phyloP scores from a whole-genome alignment of 2,113 vertebrate species.

The Alosa alosa region DNA sequence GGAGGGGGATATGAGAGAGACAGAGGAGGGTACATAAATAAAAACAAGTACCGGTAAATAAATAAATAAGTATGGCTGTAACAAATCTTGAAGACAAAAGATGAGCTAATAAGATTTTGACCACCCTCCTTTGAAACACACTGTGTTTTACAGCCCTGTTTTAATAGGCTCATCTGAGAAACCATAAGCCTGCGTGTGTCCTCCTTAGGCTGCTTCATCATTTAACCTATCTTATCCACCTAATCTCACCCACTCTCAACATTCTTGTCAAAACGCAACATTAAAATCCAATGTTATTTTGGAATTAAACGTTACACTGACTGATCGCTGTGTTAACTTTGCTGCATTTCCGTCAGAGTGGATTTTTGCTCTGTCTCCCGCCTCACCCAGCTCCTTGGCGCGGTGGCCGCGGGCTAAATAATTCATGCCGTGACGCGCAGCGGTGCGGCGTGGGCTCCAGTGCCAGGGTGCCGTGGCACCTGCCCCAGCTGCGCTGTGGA shows the following conservation, averaged over 20 bases:
- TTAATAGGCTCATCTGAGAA: neutral
- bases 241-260: neutral
- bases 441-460: neutral
- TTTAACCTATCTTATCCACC: neutral
- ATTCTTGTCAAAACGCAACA: constrained; percentile 5
- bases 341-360: constrained; percentile 15
- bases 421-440: neutral
- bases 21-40: neutral
- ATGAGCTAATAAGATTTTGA: neutral
- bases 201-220: neutral
- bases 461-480: neutral
- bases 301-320: constrained; percentile 21
- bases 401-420: neutral
- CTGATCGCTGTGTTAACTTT: neutral
- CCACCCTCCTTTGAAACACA: neutral
- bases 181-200: neutral
- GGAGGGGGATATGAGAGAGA: neutral
- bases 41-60: neutral
- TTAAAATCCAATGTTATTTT: constrained; percentile 21
- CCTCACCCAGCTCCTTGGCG: neutral
- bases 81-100: constrained; percentile 13
- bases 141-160: neutral
- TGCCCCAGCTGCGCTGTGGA: neutral
- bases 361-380: neutral
- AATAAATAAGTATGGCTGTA: neutral